Evolutionary conservation across 2,888 invertebrate genomes (phyloP).

Genomic region (Dryadula phaetusa): DNA sequence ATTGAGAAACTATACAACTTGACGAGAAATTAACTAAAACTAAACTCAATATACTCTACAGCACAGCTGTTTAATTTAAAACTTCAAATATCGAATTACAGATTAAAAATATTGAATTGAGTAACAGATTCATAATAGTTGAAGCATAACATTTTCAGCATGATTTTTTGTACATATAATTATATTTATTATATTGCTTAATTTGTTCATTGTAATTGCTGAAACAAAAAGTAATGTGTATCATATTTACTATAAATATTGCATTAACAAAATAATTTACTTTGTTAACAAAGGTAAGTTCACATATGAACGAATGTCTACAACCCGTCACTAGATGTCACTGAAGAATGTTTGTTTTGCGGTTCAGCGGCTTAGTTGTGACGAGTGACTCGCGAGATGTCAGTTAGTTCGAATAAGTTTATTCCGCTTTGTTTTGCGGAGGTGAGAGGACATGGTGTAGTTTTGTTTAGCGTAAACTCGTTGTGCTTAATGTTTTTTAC

Average conservation of each 20-base stretch:
- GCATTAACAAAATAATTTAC: too few relatives aligned
- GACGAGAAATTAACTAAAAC: slow-evolving; percentile 24
- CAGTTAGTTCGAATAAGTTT: slow-evolving; percentile 56
- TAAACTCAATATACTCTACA: slow-evolving; percentile 22
- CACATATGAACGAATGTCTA: neutral
- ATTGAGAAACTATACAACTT: slow-evolving; percentile 16
- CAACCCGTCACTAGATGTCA: slow-evolving; percentile 60
- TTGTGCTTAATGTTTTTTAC: slow-evolving; percentile 78
- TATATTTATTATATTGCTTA: too few relatives aligned
- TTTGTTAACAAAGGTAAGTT: neutral
- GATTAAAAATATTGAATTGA: neutral
- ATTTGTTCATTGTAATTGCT: too few relatives aligned
- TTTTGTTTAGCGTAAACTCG: slow-evolving; percentile 54
- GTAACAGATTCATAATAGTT: neutral
- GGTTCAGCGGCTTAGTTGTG: slow-evolving; percentile 40
- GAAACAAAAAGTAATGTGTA: neutral
- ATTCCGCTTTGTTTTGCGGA: slow-evolving; percentile 85
- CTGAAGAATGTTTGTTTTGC: slow-evolving; percentile 57
- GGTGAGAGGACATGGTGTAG: slow-evolving; percentile 71
- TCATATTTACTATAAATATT: neutral
- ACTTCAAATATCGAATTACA: slow-evolving; percentile 9
- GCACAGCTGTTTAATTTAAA: slow-evolving; percentile 36
- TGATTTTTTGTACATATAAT: too few relatives aligned
- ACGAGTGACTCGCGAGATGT: slow-evolving; percentile 59
- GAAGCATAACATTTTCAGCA: neutral